Percentiles rank a stretch among this genome's conserved stretches.
Conservation (phyloP, 2,113 vertebrate species). For the Paratilapia polleni region DNA sequence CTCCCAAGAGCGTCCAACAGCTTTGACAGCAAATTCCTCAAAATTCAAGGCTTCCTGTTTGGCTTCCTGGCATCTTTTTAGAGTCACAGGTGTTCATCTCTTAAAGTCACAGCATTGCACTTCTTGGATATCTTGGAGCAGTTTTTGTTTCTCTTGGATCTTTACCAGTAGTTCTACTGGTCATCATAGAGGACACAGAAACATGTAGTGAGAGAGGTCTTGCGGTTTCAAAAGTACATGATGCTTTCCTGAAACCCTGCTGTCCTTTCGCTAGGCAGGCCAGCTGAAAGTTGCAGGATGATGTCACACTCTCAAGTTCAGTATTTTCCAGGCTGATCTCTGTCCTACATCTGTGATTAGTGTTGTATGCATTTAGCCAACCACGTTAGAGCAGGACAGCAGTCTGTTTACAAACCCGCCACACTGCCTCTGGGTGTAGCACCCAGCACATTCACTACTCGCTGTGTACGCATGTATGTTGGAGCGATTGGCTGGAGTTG, state of each 20-base stretch:
- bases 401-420: slow-evolving; percentile 19
- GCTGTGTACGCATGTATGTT: background rate
- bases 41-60: background rate
- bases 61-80: background rate
- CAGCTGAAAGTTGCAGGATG: background rate
- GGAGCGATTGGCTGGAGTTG: background rate
- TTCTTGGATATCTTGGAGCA: background rate
- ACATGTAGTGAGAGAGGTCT: background rate
- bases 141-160: background rate
- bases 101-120: background rate
- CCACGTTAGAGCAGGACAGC: background rate
- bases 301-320: background rate
- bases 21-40: background rate
- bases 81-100: background rate
- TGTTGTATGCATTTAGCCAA: background rate
- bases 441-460: background rate
- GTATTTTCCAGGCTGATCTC: background rate
- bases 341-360: background rate
- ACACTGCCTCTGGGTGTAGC: slow-evolving; percentile 20
- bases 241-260: background rate
- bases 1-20: background rate
- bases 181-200: background rate
- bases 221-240: background rate
- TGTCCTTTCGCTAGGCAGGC: background rate
- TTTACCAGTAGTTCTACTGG: background rate